phyloP scores from a whole-genome alignment of 2,797 vertebrate genomes.

The Poecile montanus region DNA sequence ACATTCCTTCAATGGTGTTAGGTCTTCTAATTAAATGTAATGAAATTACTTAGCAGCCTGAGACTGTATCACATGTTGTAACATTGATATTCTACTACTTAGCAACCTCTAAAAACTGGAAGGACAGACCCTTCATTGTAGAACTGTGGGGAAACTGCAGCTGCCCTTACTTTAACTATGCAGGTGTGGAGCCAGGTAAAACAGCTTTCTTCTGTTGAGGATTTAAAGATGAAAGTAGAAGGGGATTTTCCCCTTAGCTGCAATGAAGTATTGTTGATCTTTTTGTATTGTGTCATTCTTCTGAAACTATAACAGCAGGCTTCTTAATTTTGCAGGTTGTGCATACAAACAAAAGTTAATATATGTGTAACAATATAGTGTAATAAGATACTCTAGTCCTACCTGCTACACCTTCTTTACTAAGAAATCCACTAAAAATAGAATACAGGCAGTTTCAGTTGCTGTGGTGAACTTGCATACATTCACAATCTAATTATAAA shows the following conservation, averaged over 20 bases:
- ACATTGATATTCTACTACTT: background rate
- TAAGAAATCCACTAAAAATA: conserved; percentile 44
- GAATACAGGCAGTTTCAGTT: background rate
- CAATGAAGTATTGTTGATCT: conserved; percentile 17
- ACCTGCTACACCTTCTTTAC: background rate
- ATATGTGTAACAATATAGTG: background rate
- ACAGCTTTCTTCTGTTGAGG: conserved; percentile 13
- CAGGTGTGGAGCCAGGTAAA: conserved; percentile 18
- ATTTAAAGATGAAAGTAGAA: conserved; percentile 64
- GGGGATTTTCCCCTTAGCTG: conserved; percentile 47
- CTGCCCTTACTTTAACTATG: background rate
- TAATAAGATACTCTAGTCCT: background rate
- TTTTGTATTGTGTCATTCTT: background rate
- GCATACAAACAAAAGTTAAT: conserved; percentile 14
- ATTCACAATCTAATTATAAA: background rate
- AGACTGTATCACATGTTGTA: background rate
- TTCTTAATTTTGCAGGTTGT: conserved; percentile 18
- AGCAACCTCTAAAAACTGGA: background rate
- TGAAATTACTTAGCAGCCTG: background rate
- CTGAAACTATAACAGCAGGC: background rate
- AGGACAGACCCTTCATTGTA: background rate
- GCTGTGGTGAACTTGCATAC: background rate
- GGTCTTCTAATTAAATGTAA: background rate
- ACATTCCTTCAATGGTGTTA: background rate
- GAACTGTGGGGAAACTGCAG: background rate